These are phyloP conservation scores for Rhadina sibilatrix DNA, from an alignment of 2,113 vertebrate species.

Conservation along the genomic window DNA sequence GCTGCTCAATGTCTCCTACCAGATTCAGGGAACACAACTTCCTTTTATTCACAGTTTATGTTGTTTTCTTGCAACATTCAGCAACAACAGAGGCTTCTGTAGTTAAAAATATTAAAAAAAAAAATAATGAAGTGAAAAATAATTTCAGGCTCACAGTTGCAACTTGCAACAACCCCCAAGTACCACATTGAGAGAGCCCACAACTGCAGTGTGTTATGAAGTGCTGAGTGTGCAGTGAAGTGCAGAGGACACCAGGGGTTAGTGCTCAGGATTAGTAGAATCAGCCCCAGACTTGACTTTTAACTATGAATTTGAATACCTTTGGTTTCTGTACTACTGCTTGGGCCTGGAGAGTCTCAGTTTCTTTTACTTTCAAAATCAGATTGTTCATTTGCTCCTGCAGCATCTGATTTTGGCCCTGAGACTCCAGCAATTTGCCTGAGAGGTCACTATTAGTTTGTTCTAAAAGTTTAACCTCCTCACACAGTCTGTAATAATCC, in stretches of 20 bases:
- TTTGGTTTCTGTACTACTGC: slow-evolving; percentile 84
- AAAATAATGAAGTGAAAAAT: neutral
- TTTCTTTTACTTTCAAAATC: slow-evolving; percentile 79
- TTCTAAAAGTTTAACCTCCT: slow-evolving; percentile 63
- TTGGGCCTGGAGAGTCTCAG: slow-evolving; percentile 81
- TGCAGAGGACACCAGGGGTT: slow-evolving; percentile 63
- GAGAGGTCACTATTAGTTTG: slow-evolving; percentile 71
- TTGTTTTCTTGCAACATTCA: slow-evolving; percentile 25
- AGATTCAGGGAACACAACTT: neutral
- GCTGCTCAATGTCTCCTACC: neutral
- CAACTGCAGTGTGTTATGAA: neutral
- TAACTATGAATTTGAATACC: slow-evolving; percentile 69
- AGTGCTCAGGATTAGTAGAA: slow-evolving; percentile 73
- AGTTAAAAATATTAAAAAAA: neutral
- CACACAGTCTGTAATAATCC: slow-evolving; percentile 49
- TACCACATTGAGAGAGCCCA: neutral
- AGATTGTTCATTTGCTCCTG: slow-evolving; percentile 80
- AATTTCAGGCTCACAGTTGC: neutral
- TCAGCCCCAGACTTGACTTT: neutral
- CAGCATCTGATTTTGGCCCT: slow-evolving; percentile 75
- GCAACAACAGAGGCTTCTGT: neutral
- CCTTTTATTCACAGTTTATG: slow-evolving; percentile 72
- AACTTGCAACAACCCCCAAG: neutral
- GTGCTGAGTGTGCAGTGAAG: slow-evolving; percentile 53
- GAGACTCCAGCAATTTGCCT: slow-evolving; percentile 68